Conservation (phyloP, 2,888 invertebrate genomes). For the Lasioglossum marginatum region DNA sequence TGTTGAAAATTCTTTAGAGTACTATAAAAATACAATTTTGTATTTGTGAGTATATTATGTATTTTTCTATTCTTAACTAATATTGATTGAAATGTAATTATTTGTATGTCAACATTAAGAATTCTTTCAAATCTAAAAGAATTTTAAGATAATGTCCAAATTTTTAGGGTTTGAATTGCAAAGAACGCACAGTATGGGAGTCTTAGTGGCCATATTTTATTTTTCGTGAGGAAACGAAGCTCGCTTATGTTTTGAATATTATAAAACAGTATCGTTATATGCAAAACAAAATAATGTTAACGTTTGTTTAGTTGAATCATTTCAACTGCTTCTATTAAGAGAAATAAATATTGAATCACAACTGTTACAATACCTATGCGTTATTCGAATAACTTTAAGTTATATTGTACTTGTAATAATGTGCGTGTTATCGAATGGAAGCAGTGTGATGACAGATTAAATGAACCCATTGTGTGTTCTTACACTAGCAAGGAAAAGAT, state of each 20-base stretch:
- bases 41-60: neutral
- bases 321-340: constrained; percentile 19
- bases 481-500: neutral
- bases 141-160: neutral
- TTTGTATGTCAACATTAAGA: neutral
- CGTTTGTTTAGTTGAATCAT: constrained; percentile 24
- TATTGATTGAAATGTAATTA: neutral
- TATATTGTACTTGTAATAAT: constrained; percentile 4
- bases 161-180: neutral
- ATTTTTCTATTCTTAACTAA: neutral
- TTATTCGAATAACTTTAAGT: neutral
- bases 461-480: neutral
- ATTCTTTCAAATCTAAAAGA: neutral
- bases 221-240: constrained; percentile 40
- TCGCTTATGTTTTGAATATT: constrained; percentile 54
- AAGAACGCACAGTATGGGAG: constrained; percentile 4
- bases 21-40: neutral
- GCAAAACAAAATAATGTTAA: constrained; percentile 33
- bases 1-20: neutral
- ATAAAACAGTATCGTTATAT: constrained; percentile 26
- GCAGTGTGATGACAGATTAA: neutral
- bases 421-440: neutral
- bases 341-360: constrained; percentile 16
- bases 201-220: neutral
- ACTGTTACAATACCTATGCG: constrained; percentile 15